Conservation (phyloP, 2,113 vertebrate genomes). For the Protomyctophum bolini region DNA sequence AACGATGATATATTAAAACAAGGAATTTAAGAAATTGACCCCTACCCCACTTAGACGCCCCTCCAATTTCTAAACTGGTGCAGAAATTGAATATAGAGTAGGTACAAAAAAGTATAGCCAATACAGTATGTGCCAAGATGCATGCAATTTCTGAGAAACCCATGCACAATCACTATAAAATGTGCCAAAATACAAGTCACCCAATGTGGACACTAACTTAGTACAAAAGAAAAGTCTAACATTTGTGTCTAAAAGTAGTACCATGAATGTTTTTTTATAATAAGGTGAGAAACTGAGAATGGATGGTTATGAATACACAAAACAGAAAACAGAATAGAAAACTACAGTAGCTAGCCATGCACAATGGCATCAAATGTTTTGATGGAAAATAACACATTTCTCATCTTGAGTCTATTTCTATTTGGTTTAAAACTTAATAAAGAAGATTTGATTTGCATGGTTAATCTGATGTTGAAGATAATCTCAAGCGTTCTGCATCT, state of each 20-base stretch:
- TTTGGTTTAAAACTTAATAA: slow-evolving; percentile 10
- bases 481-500: background rate
- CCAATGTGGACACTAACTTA: slow-evolving; percentile 2
- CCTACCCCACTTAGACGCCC: too few relatives aligned
- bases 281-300: background rate
- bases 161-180: slow-evolving; percentile 5
- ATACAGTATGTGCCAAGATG: slow-evolving; percentile 9
- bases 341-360: too few relatives aligned
- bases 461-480: background rate
- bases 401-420: slow-evolving; percentile 8
- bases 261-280: slow-evolving; percentile 2
- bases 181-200: background rate
- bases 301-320: slow-evolving; percentile 3
- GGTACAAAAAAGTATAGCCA: background rate
- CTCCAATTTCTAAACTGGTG: background rate
- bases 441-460: slow-evolving; percentile 8
- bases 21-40: too few relatives aligned
- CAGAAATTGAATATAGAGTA: slow-evolving; percentile 4
- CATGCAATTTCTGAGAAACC: slow-evolving; percentile 9
- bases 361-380: background rate
- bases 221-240: slow-evolving; percentile 10
- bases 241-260: slow-evolving; percentile 30
- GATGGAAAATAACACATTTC: slow-evolving; percentile 21
- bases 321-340: slow-evolving; percentile 11
- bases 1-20: too few relatives aligned